phyloP scores from a whole-genome alignment of 2,888 invertebrate species.

The Drosophila longiperda region DNA sequence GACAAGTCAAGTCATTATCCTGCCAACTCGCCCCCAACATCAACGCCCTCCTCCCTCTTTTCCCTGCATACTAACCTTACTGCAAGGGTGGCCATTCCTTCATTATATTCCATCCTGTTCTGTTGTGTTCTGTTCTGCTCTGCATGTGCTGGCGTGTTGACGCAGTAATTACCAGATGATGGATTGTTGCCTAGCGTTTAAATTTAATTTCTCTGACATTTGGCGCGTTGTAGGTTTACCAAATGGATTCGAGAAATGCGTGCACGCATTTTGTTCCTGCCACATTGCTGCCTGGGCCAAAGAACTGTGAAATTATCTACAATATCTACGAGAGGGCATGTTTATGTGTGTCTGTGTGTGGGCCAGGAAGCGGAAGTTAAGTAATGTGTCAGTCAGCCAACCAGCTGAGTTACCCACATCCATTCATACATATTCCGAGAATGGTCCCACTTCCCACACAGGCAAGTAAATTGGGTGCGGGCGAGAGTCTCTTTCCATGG shows the following conservation, averaged over 20 bases:
- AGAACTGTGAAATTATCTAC: slow-evolving; percentile 77
- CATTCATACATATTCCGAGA: slow-evolving; percentile 9
- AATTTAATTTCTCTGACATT: slow-evolving; percentile 80
- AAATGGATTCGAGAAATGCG: slow-evolving; percentile 78
- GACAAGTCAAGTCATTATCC: slow-evolving; percentile 78
- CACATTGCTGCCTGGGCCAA: slow-evolving; percentile 50
- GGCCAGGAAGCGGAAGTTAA: slow-evolving; percentile 76
- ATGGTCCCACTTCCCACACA: slow-evolving; percentile 2
- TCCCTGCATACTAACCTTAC: slow-evolving; percentile 14
- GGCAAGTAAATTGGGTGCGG: slow-evolving; percentile 45
- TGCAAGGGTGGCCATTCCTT: slow-evolving; percentile 50
- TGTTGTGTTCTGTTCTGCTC: slow-evolving; percentile 22
- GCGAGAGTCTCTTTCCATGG: slow-evolving; percentile 32
- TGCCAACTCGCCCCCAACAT: slow-evolving; percentile 22
- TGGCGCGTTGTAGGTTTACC: slow-evolving; percentile 74
- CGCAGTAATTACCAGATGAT: slow-evolving; percentile 80
- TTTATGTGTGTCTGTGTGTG: slow-evolving; percentile 30
- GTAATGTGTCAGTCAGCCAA: slow-evolving; percentile 73
- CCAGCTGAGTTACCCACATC: slow-evolving; percentile 26
- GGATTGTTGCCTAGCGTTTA: slow-evolving; percentile 80
- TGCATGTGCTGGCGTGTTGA: slow-evolving; percentile 74
- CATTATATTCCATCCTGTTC: slow-evolving; percentile 16
- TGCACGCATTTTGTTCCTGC: slow-evolving; percentile 66
- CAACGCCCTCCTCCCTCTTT: slow-evolving; percentile 4
- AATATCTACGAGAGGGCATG: slow-evolving; percentile 33